These are phyloP conservation scores for Smithornis capensis DNA, from an alignment of 2,113 vertebrate genomes.

Conservation along the genomic window DNA sequence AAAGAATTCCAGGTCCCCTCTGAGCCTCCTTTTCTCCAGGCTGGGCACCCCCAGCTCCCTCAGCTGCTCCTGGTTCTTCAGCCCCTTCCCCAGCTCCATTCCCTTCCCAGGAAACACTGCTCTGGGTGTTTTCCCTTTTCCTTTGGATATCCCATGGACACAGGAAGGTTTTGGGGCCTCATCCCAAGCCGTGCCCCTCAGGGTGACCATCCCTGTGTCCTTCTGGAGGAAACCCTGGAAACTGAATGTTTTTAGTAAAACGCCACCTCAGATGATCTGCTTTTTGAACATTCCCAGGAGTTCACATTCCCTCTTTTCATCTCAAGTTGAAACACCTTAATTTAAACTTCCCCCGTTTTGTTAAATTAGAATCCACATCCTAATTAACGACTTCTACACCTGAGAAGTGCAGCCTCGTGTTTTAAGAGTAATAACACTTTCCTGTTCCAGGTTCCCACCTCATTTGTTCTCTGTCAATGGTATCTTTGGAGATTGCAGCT, in stretches of 20 bases:
- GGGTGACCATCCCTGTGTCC: neutral
- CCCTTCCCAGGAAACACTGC: neutral
- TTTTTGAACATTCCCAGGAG: neutral
- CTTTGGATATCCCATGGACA: neutral
- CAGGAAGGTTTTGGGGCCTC: neutral
- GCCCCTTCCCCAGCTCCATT: neutral
- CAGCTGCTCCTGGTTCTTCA: neutral
- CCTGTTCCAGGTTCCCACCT: conserved; percentile 46
- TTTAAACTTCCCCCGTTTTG: conserved; percentile 35
- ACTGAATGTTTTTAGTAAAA: neutral
- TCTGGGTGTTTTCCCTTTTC: neutral
- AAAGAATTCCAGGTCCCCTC: neutral
- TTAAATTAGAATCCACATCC: conserved; percentile 36
- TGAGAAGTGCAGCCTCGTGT: conserved; percentile 61
- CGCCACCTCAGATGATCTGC: neutral
- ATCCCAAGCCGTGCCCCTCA: neutral
- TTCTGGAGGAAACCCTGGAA: neutral
- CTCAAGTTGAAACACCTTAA: conserved; percentile 37
- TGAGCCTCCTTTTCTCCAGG: neutral
- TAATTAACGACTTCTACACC: conserved; percentile 66
- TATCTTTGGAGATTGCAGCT: conserved; percentile 36
- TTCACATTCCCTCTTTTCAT: conserved; percentile 14
- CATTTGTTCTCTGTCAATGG: conserved; percentile 55
- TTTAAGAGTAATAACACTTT: conserved; percentile 43
- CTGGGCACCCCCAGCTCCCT: neutral